Base-by-base conservation (phyloP, 2,888 invertebrate species). In the Bugulina stolonifera region DNA sequence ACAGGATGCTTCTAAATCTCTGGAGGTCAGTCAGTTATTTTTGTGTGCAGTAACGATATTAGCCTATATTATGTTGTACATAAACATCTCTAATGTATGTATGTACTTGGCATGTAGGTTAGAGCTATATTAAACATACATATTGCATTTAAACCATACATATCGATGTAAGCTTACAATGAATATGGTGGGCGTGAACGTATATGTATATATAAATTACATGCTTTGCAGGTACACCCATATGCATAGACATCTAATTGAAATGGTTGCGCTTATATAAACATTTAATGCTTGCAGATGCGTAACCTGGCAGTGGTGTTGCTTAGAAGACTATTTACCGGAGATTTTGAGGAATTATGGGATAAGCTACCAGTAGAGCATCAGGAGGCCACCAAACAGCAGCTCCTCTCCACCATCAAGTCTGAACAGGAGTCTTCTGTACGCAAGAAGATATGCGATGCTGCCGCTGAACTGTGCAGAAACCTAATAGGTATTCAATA, bases 291-390 rank as follows among this genome's bases (percentile, higher is more conserved):
- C n/a, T n/a, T n/a, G 14, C 74, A 87, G 87, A 89, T 91, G 71
- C 89, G 96, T 52, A 91, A 93, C 78, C 91, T 97, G 87, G 92
- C 95, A n/a, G 93, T 97, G 1, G 95, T 99, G 52, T 87, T 99
- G 75, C 87, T 99, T 77, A 90, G 99, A 64, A 89, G 98, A 73
- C 86, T 98, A 23, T 82, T 87, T 81, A 91, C 93, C 70, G 90
- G 91, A 54, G 93, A 94, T 79, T 98, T 96, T 85, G 89, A 91
- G 81, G 93, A 94, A 74, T 92, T 95, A 85, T 95, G 92, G 86
- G 90, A 93, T n/a, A 91, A 91, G 88, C 86, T 94, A 75, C 89
- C 92, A 0, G 89, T 89, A 75, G 93, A 94, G 80, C 90, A 90
- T 78, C 94, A 95, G 84, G 87, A 87, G 55, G 91, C 92, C 82